Base-by-base conservation (phyloP, 2,797 vertebrate species). In the Aplochiton taeniatus region DNA sequence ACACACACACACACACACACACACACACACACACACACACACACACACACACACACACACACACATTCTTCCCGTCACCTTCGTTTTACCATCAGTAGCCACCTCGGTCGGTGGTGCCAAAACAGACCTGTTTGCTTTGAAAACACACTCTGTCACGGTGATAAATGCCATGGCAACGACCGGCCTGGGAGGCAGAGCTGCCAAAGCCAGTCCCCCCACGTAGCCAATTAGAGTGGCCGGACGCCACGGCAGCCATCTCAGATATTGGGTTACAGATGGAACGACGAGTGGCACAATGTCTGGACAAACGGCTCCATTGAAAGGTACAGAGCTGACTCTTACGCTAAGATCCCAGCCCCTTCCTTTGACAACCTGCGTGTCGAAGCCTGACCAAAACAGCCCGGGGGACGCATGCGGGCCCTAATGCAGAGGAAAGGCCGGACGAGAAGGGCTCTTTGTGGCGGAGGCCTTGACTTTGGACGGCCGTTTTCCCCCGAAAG, bases 91-190 rank as follows among this genome's bases (percentile, higher is more conserved):
- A 49, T 62, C 68, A 19, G 68, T 74, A 60, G 69, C 73, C 81
- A 74, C 69, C 9, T 10, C 16, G 61, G 66, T 8, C 54, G 63
- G 75, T 76, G 57, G 76, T 75, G 76, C 70, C 80, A 88, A 90
- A 91, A 91, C 84, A 86, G 72, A 73, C 71, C 63, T 84, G 87
- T 90, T 91, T 91, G 90, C 90, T 91, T 90, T 91, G 80, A 88
- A 88, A 89, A 90, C 88, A 92, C 79, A 80, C 81, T 66, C 77
- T 61, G 76, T 62, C 70, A 73, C 70, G 47, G 63, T 50, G 89
- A 91, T 91, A 90, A 91, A 87, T 48, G 14, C 87, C 85, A 90
- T 90, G 85, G 90, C 73, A 88, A 92, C 90, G 55, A 48, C 55
- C 61, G 75, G 76, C 67, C 70, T 70, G 64, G 79, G 76, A 82